These are phyloP conservation scores for Sinella curviseta DNA, from an alignment of 1,140 invertebrate species.

Conservation along the genomic window DNA sequence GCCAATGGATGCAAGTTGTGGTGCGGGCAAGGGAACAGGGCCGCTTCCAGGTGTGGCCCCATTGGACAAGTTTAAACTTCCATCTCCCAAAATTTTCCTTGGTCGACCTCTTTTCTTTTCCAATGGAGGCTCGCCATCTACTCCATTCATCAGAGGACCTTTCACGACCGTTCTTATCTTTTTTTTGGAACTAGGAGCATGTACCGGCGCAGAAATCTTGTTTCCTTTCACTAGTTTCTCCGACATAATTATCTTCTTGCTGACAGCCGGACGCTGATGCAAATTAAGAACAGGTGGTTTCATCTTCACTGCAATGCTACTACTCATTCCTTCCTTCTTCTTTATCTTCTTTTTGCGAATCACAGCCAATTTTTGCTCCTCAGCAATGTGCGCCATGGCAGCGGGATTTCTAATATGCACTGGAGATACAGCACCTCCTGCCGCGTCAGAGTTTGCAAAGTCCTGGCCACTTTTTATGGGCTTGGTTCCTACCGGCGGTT, in stretches of 20 bases:
- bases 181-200: too few species aligned
- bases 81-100: slow-evolving; percentile 27
- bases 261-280: neutral
- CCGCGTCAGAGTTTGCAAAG: slow-evolving; percentile 54
- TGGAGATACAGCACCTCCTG: neutral
- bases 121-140: slow-evolving; percentile 13
- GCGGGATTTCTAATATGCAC: slow-evolving; percentile 1
- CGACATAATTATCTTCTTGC: neutral
- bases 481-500: slow-evolving; percentile 1
- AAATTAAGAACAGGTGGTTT: neutral
- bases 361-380: slow-evolving; percentile 21
- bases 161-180: slow-evolving; percentile 30
- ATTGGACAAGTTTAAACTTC: neutral
- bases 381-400: slow-evolving; percentile 5
- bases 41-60: neutral
- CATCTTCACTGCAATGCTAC: neutral
- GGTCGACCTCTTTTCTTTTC: slow-evolving; percentile 45
- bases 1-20: neutral
- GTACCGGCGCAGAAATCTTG: slow-evolving; percentile 52
- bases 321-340: neutral
- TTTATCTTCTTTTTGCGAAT: slow-evolving; percentile 18
- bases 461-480: slow-evolving; percentile 43
- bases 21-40: neutral
- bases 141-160: neutral
- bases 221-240: too few species aligned